Percentiles rank a stretch among this genome's conserved stretches.
These are phyloP conservation scores for Pseudeuparius sepicola DNA, from an alignment of 2,888 invertebrate genomes.

Conservation along the genomic window DNA sequence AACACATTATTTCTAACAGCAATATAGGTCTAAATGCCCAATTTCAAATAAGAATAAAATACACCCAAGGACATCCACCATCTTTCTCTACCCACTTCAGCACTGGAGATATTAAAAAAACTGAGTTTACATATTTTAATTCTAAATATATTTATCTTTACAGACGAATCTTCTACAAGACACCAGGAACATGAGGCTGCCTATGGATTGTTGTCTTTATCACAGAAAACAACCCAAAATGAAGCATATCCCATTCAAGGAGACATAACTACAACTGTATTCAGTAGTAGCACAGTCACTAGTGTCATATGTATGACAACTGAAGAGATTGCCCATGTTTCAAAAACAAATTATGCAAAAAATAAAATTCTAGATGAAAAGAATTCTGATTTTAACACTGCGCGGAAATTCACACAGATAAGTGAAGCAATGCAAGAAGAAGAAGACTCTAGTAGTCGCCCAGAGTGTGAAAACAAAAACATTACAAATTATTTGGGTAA, in stretches of 20 bases:
- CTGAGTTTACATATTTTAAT: too few relatives aligned
- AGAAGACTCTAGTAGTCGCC: too few relatives aligned
- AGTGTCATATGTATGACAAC: conserved; percentile 31
- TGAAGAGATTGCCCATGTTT: conserved; percentile 37
- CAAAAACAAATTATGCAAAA: conserved; percentile 37
- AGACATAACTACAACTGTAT: conserved; percentile 17
- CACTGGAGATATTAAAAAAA: too few relatives aligned
- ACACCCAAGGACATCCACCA: too few relatives aligned
- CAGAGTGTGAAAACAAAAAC: conserved; percentile 22
- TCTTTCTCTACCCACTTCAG: too few relatives aligned
- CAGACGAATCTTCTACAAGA: conserved; percentile 55
- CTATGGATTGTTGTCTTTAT: conserved; percentile 66
- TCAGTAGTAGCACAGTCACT: conserved; percentile 17
- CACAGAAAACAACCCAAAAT: conserved; percentile 42
- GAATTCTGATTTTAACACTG: conserved; percentile 13
- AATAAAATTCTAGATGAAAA: conserved; percentile 36
- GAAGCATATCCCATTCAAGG: conserved; percentile 20
- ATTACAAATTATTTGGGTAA: conserved; percentile 32
- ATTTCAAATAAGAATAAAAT: too few relatives aligned
- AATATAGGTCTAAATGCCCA: too few relatives aligned
- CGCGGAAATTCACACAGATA: conserved; percentile 13
- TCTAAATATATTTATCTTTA: too few relatives aligned
- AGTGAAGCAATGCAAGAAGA: background rate
- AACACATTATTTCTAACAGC: too few relatives aligned
- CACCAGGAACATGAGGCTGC: conserved; percentile 79